A percentile compares a stretch with the other conserved stretches of the same genome.
Conservation (phyloP, 2,888 invertebrate genomes). For the Odontothrips loti region DNA sequence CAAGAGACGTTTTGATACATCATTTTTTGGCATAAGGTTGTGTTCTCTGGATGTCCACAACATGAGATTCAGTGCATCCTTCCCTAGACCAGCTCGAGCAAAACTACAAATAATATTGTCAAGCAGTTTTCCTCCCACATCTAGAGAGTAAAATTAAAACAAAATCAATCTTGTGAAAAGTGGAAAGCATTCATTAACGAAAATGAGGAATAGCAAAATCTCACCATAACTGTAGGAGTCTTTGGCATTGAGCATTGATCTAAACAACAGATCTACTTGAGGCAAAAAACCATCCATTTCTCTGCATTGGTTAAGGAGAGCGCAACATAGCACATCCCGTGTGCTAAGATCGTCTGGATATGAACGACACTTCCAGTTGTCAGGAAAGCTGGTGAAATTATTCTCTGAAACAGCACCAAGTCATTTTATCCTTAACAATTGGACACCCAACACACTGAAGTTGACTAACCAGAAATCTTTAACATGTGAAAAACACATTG, state of each 20-base stretch:
- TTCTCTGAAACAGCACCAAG: not conserved
- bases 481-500: not conserved
- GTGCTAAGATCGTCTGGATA: not conserved
- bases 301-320: not conserved
- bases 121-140: not conserved
- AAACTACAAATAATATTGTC: not conserved
- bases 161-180: not conserved
- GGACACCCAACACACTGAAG: not conserved
- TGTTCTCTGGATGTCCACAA: not conserved
- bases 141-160: not conserved
- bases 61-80: not conserved
- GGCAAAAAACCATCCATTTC: not conserved
- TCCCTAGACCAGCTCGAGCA: not conserved
- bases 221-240: not conserved
- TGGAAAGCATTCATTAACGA: too few species aligned
- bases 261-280: not conserved
- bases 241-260: not conserved
- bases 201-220: not conserved
- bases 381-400: not conserved
- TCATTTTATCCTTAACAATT: not conserved
- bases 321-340: not conserved
- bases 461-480: not conserved
- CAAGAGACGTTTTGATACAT: not conserved
- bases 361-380: not conserved
- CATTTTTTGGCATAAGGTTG: not conserved